A percentile compares a stretch with the other conserved stretches of the same genome.
Conservation (phyloP, 2,113 vertebrate species). For the Eonycteris spelaea region DNA sequence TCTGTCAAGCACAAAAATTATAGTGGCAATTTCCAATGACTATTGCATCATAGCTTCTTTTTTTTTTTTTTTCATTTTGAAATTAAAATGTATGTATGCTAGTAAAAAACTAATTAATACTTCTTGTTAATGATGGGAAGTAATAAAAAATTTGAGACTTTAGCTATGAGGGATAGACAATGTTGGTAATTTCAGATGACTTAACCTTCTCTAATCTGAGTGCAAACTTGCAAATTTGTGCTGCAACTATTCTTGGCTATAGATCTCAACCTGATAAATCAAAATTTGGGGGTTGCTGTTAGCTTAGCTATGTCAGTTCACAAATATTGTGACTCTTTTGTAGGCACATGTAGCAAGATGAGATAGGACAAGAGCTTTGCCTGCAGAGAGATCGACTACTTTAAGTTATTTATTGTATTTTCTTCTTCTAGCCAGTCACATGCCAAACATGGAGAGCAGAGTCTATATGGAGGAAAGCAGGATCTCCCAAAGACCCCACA, state of each 20-base stretch:
- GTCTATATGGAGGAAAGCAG: background rate
- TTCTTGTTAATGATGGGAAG: background rate
- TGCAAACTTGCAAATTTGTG: background rate
- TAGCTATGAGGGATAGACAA: background rate
- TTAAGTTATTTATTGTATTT: background rate
- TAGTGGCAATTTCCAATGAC: conserved; percentile 8
- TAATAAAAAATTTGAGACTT: conserved; percentile 11
- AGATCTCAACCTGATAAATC: background rate
- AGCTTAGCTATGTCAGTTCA: background rate
- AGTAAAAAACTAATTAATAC: background rate
- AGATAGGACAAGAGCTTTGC: background rate
- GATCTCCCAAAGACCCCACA: background rate
- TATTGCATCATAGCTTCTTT: background rate
- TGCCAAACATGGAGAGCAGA: background rate
- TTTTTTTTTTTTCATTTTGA: background rate
- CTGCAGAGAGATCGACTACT: background rate
- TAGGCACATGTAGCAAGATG: background rate
- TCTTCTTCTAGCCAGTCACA: background rate
- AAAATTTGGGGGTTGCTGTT: background rate
- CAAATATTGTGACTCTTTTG: background rate
- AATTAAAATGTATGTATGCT: background rate
- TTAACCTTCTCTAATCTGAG: background rate
- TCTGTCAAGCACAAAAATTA: conserved; percentile 43
- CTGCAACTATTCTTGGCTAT: background rate
- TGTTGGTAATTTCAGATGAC: background rate